Evolutionary conservation across 2,797 vertebrate genomes (phyloP), one percentile per base, ranked within the genome.

Genomic region (Pterois miles): DNA sequence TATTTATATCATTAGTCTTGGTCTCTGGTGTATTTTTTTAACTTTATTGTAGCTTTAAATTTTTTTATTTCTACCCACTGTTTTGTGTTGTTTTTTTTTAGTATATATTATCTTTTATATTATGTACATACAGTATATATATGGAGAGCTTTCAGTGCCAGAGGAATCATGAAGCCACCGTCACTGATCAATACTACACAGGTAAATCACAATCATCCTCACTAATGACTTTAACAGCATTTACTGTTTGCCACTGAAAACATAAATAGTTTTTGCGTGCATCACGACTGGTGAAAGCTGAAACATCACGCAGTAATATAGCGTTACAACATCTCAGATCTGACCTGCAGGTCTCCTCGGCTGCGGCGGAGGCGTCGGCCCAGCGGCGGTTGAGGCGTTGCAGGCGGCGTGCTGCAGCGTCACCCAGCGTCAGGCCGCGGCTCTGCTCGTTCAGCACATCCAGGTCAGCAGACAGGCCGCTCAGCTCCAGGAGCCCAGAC

Each of bases 371-470:
- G 52, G 95, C 86, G 79, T 91, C 91, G 38, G 91, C 86, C 98
- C 98, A 99, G 57, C 87, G 83, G 9, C 88, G 92, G 93, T 95
- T 97, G 80, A 97, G 77, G 8, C n/a, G 93, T 54, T 96, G 96
- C 50, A 98, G 86, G 11, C 92, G 96, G 77, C 89, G 95, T 0
- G 94, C 67, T 0, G 90, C 91, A 7, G 92, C 74, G 65, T 97
- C 96, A 34, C 93, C 93, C 3, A 96, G 94, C 1, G 95, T 92
- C 85, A 97, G 81, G 74, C 85, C 92, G 88, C 96, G 89, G 91
- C 97, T 97, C 71, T 95, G 90, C 86, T 97, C 96, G 25, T 97
- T 98, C 86, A 99, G 88, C n/a, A 91, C 91, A 65, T 97, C 96
- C 84, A 98, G 92, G 76, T 95, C 95, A 71, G 96, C 95, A 34